Evolutionary conservation across 2,113 vertebrate species (phyloP), one percentile per base, ranked within the genome.

Genomic region (Grallaria varia): DNA sequence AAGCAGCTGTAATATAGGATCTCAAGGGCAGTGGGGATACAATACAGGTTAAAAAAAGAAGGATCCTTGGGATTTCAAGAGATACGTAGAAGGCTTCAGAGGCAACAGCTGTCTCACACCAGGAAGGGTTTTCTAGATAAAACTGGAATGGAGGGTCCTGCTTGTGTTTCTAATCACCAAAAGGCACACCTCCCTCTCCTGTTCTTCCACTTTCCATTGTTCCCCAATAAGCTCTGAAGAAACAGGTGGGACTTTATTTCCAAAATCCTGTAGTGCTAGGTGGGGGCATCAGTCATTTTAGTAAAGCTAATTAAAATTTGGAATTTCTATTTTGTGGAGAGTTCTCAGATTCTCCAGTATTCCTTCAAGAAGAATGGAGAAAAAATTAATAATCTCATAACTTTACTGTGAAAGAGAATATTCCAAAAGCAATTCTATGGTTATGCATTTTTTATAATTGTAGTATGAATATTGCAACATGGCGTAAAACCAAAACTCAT

Each of bases 401-500:
- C 23, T 91, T 92, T 52, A 45, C 40, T 27, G 35, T 56, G 62
- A 91, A 91, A 81, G 42, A 87, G 80, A 87, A 66, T 77, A 88
- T 83, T 77, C 71, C 55, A 62, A 93, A 93, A 86, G 27, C 50
- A 97, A 92, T 93, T 92, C 31, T 85, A 66, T n/a, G 39, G 71
- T 84, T 93, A 89, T 94, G 68, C 55, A 94, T 95, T 94, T 97
- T 96, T 95, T 58, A 95, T 92, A 92, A 90, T 90, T 77, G 49
- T 25, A 93, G 13, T 83, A 95, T 92, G 72, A 96, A 94, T 96
- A 96, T 86, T 91, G 76, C 76, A 96, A 92, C 19, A 73, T 23
- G 42, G 59, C 1, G 1, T 80, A 95, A 94, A 93, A 87, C 30
- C 39, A 45, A 69, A 90, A 94, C 87, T 9, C 62, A 49, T 4